Evolutionary conservation across 2,113 vertebrate species (phyloP).

Genomic region (Eupsittula cactorum): DNA sequence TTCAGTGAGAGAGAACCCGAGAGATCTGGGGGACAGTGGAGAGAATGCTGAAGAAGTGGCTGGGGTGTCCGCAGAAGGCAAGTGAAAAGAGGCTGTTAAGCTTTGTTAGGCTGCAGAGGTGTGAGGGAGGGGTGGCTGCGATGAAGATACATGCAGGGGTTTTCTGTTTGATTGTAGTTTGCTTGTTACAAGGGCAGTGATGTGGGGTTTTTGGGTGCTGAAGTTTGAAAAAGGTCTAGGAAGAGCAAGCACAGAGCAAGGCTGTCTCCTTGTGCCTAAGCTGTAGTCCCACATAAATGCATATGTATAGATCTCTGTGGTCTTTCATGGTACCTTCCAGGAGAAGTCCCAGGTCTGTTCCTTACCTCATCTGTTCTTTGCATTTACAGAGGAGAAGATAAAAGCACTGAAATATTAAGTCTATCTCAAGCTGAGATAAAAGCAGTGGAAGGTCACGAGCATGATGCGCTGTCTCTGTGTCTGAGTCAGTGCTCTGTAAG

Average conservation of each 20-base stretch:
- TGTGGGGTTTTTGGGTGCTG: not conserved
- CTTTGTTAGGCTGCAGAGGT: not conserved
- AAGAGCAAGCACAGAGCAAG: not conserved
- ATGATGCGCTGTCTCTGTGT: not conserved
- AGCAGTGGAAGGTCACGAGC: not conserved
- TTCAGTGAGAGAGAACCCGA: rapidly evolving
- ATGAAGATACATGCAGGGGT: not conserved
- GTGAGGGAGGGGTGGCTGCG: not conserved
- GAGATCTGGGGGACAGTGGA: not conserved
- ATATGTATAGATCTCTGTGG: not conserved
- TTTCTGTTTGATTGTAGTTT: not conserved
- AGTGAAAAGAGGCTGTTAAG: not conserved
- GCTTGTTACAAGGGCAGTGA: not conserved
- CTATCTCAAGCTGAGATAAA: not conserved
- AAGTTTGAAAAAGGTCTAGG: not conserved
- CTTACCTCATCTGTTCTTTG: not conserved
- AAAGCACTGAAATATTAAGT: not conserved
- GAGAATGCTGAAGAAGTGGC: not conserved
- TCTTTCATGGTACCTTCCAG: not conserved
- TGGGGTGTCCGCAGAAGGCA: not conserved
- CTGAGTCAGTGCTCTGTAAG: not conserved
- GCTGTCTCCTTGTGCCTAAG: not conserved
- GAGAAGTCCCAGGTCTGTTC: not conserved
- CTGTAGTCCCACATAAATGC: not conserved
- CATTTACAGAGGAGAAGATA: not conserved